These are phyloP conservation scores for Oryzaephilus surinamensis DNA, from an alignment of 1,140 invertebrate genomes.

Conservation along the genomic window DNA sequence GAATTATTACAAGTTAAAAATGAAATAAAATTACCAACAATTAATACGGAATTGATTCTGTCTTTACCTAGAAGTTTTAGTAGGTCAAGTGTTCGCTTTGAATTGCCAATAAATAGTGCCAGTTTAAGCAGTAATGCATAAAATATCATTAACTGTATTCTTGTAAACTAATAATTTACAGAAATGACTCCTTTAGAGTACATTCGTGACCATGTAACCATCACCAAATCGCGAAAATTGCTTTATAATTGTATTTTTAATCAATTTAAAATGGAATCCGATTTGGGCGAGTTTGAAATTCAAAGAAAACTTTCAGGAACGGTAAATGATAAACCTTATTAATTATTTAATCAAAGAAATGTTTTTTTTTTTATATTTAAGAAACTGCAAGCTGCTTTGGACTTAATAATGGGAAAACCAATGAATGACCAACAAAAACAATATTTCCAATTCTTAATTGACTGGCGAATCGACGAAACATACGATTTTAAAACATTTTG, in stretches of 20 bases:
- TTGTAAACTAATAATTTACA: no score
- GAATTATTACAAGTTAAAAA: conserved; percentile 83
- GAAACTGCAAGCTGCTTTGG: conserved; percentile 43
- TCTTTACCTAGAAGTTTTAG: conserved; percentile 52
- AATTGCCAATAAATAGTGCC: conserved; percentile 51
- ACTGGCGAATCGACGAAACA: conserved; percentile 39
- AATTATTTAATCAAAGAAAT: not conserved
- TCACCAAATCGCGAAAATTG: conserved; percentile 50
- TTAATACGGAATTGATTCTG: conserved; percentile 42
- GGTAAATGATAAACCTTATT: conserved; percentile 13
- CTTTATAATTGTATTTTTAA: conserved; percentile 47
- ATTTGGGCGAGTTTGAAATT: conserved; percentile 16
- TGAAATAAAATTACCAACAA: conserved; percentile 45
- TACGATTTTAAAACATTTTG: conserved; percentile 56
- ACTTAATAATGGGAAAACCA: conserved; percentile 49
- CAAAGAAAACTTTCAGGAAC: conserved; percentile 33
- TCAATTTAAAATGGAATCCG: conserved; percentile 36
- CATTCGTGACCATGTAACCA: conserved; percentile 44
- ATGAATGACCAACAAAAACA: conserved; percentile 39
- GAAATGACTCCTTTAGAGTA: conserved; percentile 49
- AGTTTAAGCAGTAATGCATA: no score
- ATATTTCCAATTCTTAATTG: conserved; percentile 40
- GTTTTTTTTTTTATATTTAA: conserved; percentile 20
- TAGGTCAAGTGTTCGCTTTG: conserved; percentile 50
- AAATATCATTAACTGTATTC: no score